These are phyloP conservation scores for Stenodera caucasica DNA, from an alignment of 2,888 invertebrate genomes.

Conservation along the genomic window DNA sequence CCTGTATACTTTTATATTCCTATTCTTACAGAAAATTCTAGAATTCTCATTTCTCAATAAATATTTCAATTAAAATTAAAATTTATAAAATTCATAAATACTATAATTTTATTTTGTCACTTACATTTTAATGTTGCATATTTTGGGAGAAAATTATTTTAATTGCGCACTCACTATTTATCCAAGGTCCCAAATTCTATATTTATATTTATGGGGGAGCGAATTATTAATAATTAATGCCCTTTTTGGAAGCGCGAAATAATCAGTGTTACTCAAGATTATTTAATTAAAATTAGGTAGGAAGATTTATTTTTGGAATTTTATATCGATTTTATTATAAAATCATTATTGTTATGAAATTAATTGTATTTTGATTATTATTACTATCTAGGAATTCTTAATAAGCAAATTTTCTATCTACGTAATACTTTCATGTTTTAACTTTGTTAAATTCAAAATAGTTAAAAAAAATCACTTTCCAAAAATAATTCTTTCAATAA, in stretches of 20 bases:
- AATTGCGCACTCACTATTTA: conserved; percentile 1
- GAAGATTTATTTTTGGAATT: no score
- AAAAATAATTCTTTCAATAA: neutral
- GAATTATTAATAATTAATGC: conserved; percentile 1
- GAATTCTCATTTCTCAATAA: neutral
- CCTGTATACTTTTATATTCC: neutral
- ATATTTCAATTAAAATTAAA: neutral
- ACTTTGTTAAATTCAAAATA: neutral
- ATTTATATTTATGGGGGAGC: conserved; percentile 7
- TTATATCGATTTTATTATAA: no score
- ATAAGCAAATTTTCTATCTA: no score
- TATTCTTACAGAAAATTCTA: neutral
- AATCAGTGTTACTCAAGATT: no score
- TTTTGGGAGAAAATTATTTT: neutral
- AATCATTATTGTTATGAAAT: no score
- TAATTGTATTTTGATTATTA: no score
- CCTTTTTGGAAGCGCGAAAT: no score
- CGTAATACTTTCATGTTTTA: neutral
- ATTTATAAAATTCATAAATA: neutral
- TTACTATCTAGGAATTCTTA: no score
- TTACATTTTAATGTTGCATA: neutral
- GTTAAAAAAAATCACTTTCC: neutral
- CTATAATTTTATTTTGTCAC: neutral
- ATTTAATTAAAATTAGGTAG: no score
- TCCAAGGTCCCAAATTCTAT: conserved; percentile 1